These are phyloP conservation scores for Mesocricetus auratus DNA, from an alignment of 2,113 vertebrate species.

Conservation along the genomic window DNA sequence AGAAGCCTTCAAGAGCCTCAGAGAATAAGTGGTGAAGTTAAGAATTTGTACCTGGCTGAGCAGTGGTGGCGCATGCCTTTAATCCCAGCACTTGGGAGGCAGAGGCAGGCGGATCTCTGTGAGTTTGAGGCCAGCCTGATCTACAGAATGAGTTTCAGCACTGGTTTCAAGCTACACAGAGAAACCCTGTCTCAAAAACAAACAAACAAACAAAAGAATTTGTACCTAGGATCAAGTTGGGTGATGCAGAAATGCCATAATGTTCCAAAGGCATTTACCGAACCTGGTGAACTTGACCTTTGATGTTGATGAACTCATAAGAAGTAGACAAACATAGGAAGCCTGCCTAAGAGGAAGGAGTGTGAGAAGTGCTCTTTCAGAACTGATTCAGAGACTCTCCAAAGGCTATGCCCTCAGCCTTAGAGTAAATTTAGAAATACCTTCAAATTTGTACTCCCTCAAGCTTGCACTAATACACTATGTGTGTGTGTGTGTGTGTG, in stretches of 20 bases:
- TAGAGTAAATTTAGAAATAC: background rate
- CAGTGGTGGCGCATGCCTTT: no score
- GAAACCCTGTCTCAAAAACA: no score
- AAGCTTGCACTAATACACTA: background rate
- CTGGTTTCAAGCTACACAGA: no score
- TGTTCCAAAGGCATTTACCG: background rate
- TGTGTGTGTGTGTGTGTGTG: background rate
- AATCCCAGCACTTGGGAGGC: no score
- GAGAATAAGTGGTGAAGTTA: background rate
- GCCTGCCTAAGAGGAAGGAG: background rate
- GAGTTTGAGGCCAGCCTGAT: no score
- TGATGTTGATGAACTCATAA: background rate
- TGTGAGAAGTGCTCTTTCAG: background rate
- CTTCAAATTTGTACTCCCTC: background rate
- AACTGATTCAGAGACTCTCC: background rate
- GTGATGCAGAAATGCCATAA: rapidly evolving
- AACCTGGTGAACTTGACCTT: conserved; percentile 32
- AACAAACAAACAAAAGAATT: background rate
- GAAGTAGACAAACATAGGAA: background rate
- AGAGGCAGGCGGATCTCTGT: no score
- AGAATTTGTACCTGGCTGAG: background rate
- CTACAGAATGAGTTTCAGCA: no score
- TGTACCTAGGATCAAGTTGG: background rate
- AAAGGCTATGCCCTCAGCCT: background rate
- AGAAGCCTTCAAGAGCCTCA: conserved; percentile 25